Conservation (phyloP, 2,113 vertebrate species). For the Poecilia latipinna region DNA sequence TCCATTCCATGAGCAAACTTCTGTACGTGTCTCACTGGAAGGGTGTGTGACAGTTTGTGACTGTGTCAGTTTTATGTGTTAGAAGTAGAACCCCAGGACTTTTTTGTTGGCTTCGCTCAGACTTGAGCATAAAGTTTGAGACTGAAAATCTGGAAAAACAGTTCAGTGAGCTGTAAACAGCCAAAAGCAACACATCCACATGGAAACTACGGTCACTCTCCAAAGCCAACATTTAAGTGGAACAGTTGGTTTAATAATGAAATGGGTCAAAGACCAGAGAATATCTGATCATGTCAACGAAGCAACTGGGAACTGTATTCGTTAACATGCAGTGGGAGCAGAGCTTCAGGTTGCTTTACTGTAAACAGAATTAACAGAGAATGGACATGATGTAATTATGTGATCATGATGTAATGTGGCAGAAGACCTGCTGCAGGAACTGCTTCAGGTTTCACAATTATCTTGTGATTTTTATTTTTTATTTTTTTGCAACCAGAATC, state of each 20-base stretch:
- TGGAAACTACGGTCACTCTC: slow-evolving; percentile 46
- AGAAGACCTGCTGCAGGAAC: too few relatives aligned
- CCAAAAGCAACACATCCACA: slow-evolving; percentile 64
- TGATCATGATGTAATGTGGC: too few relatives aligned
- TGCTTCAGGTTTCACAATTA: too few relatives aligned
- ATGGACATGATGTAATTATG: too few relatives aligned
- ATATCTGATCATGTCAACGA: slow-evolving; percentile 11
- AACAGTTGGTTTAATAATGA: slow-evolving; percentile 52
- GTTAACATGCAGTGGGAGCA: too few relatives aligned
- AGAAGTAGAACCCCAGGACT: slow-evolving; percentile 58
- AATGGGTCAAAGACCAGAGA: slow-evolving; percentile 24
- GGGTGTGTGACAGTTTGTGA: slow-evolving; percentile 5
- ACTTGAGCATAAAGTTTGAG: slow-evolving; percentile 3
- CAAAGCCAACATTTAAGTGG: slow-evolving; percentile 57
- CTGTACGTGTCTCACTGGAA: slow-evolving; percentile 7
- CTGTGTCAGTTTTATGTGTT: slow-evolving; percentile 27
- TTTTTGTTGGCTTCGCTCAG: slow-evolving; percentile 40
- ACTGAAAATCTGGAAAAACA: slow-evolving; percentile 67
- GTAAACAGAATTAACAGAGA: too few relatives aligned
- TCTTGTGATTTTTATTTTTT: too few relatives aligned
- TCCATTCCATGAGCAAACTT: neutral
- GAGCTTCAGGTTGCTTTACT: too few relatives aligned
- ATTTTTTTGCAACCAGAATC: too few relatives aligned
- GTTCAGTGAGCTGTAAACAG: slow-evolving; percentile 52
- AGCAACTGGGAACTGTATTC: too few relatives aligned